These are phyloP conservation scores for Hypsopygia costalis DNA, from an alignment of 2,888 invertebrate genomes.

Conservation along the genomic window DNA sequence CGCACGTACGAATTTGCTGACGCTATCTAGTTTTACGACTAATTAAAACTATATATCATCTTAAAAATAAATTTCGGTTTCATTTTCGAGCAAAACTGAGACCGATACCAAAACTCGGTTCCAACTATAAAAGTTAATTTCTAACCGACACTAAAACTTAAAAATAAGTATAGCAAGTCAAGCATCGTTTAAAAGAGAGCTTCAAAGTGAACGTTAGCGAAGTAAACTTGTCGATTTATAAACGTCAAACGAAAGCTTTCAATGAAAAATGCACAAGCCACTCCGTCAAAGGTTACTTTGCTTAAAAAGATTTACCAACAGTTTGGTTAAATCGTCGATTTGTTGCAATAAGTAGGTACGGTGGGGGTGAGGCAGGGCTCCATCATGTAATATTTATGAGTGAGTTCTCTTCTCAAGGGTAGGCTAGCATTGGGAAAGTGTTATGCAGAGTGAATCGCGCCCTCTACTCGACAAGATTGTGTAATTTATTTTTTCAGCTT, in stretches of 20 bases:
- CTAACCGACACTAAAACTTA: too few species aligned
- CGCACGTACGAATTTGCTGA: too few species aligned
- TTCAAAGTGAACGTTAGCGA: slow-evolving; percentile 4
- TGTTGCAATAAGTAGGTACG: slow-evolving; percentile 26
- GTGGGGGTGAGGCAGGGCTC: slow-evolving; percentile 16
- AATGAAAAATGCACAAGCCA: slow-evolving; percentile 18
- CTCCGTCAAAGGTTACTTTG: slow-evolving; percentile 16
- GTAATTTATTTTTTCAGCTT: slow-evolving; percentile 14
- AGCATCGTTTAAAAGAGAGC: not conserved
- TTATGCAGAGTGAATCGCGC: slow-evolving; percentile 20
- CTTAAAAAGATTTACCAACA: slow-evolving; percentile 17
- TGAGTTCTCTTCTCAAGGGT: slow-evolving; percentile 15
- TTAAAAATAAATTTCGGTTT: too few species aligned
- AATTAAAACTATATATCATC: too few species aligned
- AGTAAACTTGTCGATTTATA: slow-evolving; percentile 3
- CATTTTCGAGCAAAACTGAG: too few species aligned
- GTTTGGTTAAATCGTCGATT: slow-evolving; percentile 23
- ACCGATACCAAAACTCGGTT: too few species aligned
- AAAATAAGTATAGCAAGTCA: too few species aligned
- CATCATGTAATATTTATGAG: slow-evolving; percentile 28
- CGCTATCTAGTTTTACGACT: too few species aligned
- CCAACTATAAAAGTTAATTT: too few species aligned
- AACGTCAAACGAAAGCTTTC: slow-evolving; percentile 12
- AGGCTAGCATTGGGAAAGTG: slow-evolving; percentile 3
- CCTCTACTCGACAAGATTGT: slow-evolving; percentile 15